These are phyloP conservation scores for Melanostoma mellinum DNA, from an alignment of 2,888 invertebrate genomes.

Conservation along the genomic window DNA sequence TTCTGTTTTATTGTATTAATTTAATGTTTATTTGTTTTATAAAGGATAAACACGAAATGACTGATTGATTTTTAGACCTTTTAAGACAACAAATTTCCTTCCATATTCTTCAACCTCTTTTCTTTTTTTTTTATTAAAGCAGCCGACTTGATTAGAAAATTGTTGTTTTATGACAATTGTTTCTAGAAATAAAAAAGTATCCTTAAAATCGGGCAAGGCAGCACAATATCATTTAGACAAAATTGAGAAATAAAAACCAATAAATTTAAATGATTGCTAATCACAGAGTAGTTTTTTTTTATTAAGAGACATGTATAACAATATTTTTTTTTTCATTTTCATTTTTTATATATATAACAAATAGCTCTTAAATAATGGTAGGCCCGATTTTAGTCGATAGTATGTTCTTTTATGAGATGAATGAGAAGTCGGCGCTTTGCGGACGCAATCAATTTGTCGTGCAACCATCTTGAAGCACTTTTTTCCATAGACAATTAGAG, in stretches of 20 bases:
- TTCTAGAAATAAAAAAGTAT: slow-evolving; percentile 9
- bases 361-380: slow-evolving; percentile 48
- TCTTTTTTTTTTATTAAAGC: slow-evolving; percentile 33
- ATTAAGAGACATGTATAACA: slow-evolving; percentile 54
- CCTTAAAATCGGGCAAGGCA: slow-evolving; percentile 39
- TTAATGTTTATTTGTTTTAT: slow-evolving; percentile 9
- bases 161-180: slow-evolving; percentile 18
- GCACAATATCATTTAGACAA: slow-evolving; percentile 43
- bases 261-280: slow-evolving; percentile 59
- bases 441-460: slow-evolving; percentile 56
- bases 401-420: slow-evolving; percentile 28
- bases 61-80: slow-evolving; percentile 38
- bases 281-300: slow-evolving; percentile 58
- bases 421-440: slow-evolving; percentile 51
- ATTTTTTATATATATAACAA: slow-evolving; percentile 42
- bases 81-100: slow-evolving; percentile 44
- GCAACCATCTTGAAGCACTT: slow-evolving; percentile 72
- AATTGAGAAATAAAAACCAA: slow-evolving; percentile 28
- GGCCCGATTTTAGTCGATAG: slow-evolving; percentile 22
- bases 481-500: slow-evolving; percentile 71
- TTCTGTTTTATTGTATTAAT: slow-evolving; percentile 18
- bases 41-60: slow-evolving; percentile 37
- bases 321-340: slow-evolving; percentile 30
- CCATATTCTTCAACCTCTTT: slow-evolving; percentile 17
- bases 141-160: slow-evolving; percentile 35